These are phyloP conservation scores for Antheraea pernyi DNA, from an alignment of 1,140 invertebrate species.

Conservation along the genomic window DNA sequence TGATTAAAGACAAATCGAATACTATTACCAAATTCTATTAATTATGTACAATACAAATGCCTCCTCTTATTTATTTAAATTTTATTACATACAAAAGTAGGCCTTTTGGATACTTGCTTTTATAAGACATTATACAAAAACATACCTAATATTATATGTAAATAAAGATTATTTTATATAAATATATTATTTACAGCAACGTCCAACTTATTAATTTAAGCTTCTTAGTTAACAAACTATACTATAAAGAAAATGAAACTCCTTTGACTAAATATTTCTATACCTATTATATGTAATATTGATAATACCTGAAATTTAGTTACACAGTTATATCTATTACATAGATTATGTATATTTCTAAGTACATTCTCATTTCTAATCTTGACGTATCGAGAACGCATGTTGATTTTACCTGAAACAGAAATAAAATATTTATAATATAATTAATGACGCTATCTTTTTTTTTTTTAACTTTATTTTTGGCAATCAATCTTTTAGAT, in stretches of 20 bases:
- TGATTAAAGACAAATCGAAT: not conserved
- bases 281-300: no score
- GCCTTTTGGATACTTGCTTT: slow-evolving; percentile 39
- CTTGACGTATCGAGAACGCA: not conserved
- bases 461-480: no score
- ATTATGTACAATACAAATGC: not conserved
- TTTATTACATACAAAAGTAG: slow-evolving; percentile 20
- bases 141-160: not conserved
- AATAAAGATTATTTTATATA: not conserved
- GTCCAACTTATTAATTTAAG: no score
- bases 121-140: not conserved
- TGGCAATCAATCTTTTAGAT: no score
- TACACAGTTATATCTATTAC: no score
- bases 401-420: not conserved
- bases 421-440: not conserved
- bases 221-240: no score
- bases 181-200: no score
- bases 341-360: no score
- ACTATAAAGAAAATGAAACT: no score
- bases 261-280: no score
- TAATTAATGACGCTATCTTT: no score
- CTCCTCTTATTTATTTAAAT: slow-evolving; percentile 29
- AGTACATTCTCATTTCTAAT: not conserved
- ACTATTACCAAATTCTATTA: not conserved
- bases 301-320: no score